Evolutionary conservation across 2,888 invertebrate species (phyloP).

Genomic region (Megaustenia siamemsis): DNA sequence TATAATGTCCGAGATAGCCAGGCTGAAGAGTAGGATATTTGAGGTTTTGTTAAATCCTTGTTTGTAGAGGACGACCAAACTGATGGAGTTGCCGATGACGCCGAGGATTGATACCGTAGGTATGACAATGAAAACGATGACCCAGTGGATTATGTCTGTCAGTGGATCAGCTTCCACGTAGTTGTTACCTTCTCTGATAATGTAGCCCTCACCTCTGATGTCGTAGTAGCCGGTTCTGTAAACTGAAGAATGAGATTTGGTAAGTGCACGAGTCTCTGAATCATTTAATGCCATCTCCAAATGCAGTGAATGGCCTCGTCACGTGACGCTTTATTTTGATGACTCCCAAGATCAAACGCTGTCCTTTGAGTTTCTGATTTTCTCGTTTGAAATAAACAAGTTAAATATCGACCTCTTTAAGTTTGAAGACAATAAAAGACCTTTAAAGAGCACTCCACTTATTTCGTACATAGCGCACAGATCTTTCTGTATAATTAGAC

Average conservation of each 20-base stretch:
- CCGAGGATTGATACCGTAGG: constrained; percentile 34
- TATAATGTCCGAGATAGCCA: constrained; percentile 33
- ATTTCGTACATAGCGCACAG: too few species aligned
- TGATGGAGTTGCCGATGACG: constrained; percentile 19
- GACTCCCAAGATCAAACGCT: too few species aligned
- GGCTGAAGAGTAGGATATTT: constrained; percentile 29
- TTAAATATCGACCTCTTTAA: too few species aligned
- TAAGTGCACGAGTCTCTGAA: not conserved
- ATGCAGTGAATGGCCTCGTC: too few species aligned
- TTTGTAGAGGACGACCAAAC: constrained; percentile 12
- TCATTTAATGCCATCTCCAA: not conserved
- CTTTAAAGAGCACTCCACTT: too few species aligned
- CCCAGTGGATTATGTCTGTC: constrained; percentile 28
- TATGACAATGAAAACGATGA: constrained; percentile 18
- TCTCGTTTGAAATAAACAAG: too few species aligned
- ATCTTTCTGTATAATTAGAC: too few species aligned
- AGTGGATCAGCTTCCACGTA: constrained; percentile 23
- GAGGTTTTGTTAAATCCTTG: constrained; percentile 43
- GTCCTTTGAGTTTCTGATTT: too few species aligned
- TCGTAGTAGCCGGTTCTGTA: not conserved
- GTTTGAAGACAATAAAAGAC: too few species aligned
- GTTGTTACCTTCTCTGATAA: constrained; percentile 31
- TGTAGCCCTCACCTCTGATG: not conserved
- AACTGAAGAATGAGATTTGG: not conserved
- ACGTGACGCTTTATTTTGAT: too few species aligned